A percentile compares a stretch with the other conserved stretches of the same genome.
These are phyloP conservation scores for Drosophila multiciliata DNA, from an alignment of 2,888 invertebrate genomes.

Conservation along the genomic window DNA sequence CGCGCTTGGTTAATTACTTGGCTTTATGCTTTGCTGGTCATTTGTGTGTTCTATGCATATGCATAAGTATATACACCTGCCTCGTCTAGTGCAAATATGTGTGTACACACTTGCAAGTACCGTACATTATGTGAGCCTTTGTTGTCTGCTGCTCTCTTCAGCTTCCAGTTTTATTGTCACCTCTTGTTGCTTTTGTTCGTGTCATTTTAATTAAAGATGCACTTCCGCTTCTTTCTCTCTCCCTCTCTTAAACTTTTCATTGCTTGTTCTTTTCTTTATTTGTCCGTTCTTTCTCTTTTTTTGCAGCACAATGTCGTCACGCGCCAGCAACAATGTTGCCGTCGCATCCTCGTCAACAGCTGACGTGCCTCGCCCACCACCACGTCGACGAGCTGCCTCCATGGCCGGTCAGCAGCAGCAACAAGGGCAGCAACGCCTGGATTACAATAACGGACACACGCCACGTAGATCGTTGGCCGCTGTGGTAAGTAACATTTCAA, in stretches of 20 bases:
- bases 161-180: conserved; percentile 57
- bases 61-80: conserved; percentile 6
- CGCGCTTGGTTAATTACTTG: conserved; percentile 74
- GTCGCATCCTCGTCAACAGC: conserved; percentile 47
- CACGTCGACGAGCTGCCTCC: conserved; percentile 83
- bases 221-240: conserved; percentile 59
- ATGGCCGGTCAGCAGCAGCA: conserved; percentile 76
- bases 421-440: conserved; percentile 72
- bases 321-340: conserved; percentile 47
- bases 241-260: conserved; percentile 37
- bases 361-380: conserved; percentile 83
- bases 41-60: conserved; percentile 25
- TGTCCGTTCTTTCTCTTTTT: conserved; percentile 7
- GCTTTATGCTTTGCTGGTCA: conserved; percentile 46
- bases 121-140: conserved; percentile 64
- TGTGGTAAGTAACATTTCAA: conserved; percentile 71
- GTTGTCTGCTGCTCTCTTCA: conserved; percentile 63
- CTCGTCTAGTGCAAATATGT: conserved; percentile 12
- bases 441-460: conserved; percentile 77
- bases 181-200: conserved; percentile 41
- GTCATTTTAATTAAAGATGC: conserved; percentile 60
- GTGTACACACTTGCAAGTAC: conserved; percentile 51
- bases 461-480: conserved; percentile 83
- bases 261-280: conserved; percentile 31
- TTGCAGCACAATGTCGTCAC: conserved; percentile 63